These are phyloP conservation scores for Tineola bisselliella DNA, from an alignment of 2,888 invertebrate species.

Conservation along the genomic window DNA sequence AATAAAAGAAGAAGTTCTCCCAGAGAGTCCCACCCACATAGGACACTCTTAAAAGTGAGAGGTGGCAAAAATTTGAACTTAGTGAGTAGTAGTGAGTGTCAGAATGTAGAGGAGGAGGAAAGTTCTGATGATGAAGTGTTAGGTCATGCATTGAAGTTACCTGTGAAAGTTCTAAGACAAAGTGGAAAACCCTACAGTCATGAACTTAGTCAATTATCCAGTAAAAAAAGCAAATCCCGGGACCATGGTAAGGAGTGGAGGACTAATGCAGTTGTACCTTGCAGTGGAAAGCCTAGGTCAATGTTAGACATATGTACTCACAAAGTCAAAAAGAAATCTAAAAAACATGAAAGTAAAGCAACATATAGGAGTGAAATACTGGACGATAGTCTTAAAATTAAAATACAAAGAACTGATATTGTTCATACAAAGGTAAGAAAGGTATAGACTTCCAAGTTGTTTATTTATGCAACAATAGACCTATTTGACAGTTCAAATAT, in stretches of 20 bases:
- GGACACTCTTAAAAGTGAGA: conserved; percentile 43
- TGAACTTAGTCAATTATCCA: conserved; percentile 67
- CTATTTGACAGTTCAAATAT: background rate
- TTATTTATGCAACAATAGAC: background rate
- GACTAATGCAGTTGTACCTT: conserved; percentile 49
- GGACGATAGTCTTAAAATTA: conserved; percentile 75
- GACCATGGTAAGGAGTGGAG: conserved; percentile 43
- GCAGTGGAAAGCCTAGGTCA: conserved; percentile 61
- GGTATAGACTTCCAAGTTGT: background rate
- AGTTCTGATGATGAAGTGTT: conserved; percentile 62
- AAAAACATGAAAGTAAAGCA: conserved; percentile 51
- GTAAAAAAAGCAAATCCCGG: conserved; percentile 55
- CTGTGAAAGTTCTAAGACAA: conserved; percentile 46
- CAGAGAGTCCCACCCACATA: conserved; percentile 31
- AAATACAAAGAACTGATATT: conserved; percentile 71
- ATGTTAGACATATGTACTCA: conserved; percentile 59
- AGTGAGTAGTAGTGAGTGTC: conserved; percentile 61
- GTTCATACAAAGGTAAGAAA: background rate
- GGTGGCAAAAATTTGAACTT: conserved; percentile 64
- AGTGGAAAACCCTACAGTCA: conserved; percentile 66
- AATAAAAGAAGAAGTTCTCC: conserved; percentile 39
- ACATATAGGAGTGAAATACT: conserved; percentile 72
- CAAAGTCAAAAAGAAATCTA: conserved; percentile 62
- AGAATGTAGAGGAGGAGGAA: conserved; percentile 39
- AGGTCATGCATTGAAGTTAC: conserved; percentile 58